These are phyloP conservation scores for Drosophila orena DNA, from an alignment of 1,140 invertebrate species.

Conservation along the genomic window DNA sequence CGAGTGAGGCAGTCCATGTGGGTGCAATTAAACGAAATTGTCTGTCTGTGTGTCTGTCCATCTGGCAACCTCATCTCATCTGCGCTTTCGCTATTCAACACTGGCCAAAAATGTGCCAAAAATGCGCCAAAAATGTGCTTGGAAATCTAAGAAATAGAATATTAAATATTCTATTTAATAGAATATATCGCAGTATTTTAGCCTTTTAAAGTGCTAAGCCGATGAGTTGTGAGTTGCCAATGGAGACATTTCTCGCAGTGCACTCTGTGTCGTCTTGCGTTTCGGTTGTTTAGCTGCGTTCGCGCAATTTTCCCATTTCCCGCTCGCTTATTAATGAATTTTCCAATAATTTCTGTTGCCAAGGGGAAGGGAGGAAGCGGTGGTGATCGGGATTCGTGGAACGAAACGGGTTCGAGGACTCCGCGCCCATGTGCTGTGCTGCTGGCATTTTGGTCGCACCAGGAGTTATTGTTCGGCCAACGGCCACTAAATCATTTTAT, in stretches of 20 bases:
- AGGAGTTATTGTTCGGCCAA: conserved; percentile 60
- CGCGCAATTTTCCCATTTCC: conserved; percentile 61
- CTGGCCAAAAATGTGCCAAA: neutral
- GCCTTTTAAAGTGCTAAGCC: too few species aligned
- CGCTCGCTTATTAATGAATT: conserved; percentile 76
- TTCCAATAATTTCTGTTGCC: conserved; percentile 66
- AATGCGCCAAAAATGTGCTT: neutral
- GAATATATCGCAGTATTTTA: too few species aligned
- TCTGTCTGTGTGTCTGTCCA: conserved; percentile 36
- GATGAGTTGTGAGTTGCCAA: too few species aligned
- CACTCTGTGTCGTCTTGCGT: conserved; percentile 24
- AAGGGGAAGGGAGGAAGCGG: conserved; percentile 9
- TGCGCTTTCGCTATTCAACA: conserved; percentile 14
- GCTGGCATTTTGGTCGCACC: conserved; percentile 50
- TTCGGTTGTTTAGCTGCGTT: conserved; percentile 62
- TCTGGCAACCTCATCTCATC: conserved; percentile 17
- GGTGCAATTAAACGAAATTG: conserved; percentile 57
- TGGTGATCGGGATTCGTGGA: neutral
- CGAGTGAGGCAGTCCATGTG: conserved; percentile 35
- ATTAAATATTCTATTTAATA: too few species aligned
- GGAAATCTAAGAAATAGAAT: too few species aligned
- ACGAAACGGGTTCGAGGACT: neutral
- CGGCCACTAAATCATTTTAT: conserved; percentile 52
- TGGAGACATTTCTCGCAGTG: neutral
- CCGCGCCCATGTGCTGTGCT: conserved; percentile 46